These are phyloP conservation scores for Apodemia duryi DNA, from an alignment of 2,888 invertebrate species.

Conservation along the genomic window DNA sequence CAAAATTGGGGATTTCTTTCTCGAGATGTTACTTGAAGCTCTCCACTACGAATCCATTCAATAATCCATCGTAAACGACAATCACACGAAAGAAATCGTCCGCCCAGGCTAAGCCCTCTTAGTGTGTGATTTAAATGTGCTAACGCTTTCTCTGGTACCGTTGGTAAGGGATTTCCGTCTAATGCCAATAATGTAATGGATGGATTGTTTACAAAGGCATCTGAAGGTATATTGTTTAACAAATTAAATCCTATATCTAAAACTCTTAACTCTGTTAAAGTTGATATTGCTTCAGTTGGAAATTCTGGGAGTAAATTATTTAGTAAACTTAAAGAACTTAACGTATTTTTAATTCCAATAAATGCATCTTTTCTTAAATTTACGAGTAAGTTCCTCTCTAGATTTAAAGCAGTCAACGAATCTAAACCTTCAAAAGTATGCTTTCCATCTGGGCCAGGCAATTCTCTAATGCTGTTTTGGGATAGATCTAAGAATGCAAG, in stretches of 20 bases:
- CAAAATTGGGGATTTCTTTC: constrained; percentile 96
- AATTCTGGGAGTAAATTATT: constrained; percentile 94
- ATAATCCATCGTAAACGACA: constrained; percentile 93
- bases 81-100: constrained; percentile 92
- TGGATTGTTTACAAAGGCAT: constrained; percentile 90
- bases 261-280: constrained; percentile 89
- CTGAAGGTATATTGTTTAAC: constrained; percentile 87
- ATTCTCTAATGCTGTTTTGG: constrained; percentile 90
- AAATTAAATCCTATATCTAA: constrained; percentile 96
- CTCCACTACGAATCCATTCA: constrained; percentile 92
- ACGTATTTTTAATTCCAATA: constrained; percentile 86
- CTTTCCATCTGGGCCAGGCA: constrained; percentile 84
- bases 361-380: constrained; percentile 88
- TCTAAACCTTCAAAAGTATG: constrained; percentile 87
- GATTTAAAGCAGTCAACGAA: constrained; percentile 90
- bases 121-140: constrained; percentile 89
- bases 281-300: constrained; percentile 88
- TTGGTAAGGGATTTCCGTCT: constrained; percentile 93
- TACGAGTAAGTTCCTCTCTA: constrained; percentile 93
- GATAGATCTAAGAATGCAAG: constrained; percentile 94
- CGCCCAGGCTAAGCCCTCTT: constrained; percentile 92
- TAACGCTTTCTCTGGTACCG: constrained; percentile 89
- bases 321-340: constrained; percentile 92
- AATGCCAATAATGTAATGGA: constrained; percentile 92
- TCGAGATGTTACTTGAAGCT: constrained; percentile 94